phyloP scores from a whole-genome alignment of 2,113 vertebrate genomes.

The Takifugu bimaculatus region DNA sequence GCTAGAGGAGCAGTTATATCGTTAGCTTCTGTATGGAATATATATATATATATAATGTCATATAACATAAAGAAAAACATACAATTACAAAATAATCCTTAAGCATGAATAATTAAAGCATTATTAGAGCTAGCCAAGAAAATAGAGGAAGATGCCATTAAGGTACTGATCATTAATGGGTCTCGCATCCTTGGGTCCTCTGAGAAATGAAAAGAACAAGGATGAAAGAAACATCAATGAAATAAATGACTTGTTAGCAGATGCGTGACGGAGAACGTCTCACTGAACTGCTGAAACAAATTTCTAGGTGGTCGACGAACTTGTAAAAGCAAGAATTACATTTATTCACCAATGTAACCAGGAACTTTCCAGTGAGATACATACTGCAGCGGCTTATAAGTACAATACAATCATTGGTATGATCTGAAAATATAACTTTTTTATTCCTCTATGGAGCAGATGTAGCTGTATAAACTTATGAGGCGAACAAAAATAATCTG shows the following conservation, averaged over 20 bases:
- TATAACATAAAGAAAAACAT: constrained; percentile 1
- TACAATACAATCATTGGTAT: constrained; percentile 65
- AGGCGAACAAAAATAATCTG: constrained; percentile 62
- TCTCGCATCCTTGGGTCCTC: constrained; percentile 13
- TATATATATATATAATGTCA: not conserved
- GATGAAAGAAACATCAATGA: constrained; percentile 5
- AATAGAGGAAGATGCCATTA: constrained; percentile 8
- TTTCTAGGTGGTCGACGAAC: constrained; percentile 25
- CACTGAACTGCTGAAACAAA: constrained; percentile 14
- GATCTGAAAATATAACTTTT: constrained; percentile 70
- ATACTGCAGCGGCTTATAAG: constrained; percentile 55
- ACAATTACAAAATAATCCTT: constrained; percentile 12
- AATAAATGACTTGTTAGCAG: constrained; percentile 26
- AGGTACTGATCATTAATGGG: constrained; percentile 9
- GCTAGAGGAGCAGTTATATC: not conserved
- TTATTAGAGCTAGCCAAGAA: constrained; percentile 1
- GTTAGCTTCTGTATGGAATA: not conserved
- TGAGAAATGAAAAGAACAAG: constrained; percentile 14
- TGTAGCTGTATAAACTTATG: constrained; percentile 51
- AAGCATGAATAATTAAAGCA: constrained; percentile 10
- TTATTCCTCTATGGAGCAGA: constrained; percentile 50
- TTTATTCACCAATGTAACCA: constrained; percentile 31
- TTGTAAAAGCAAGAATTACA: constrained; percentile 34
- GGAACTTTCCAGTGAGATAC: constrained; percentile 49
- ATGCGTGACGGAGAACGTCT: constrained; percentile 37